Base-by-base conservation (phyloP, 2,113 vertebrate genomes). In the Chaetorhynchus papuensis region DNA sequence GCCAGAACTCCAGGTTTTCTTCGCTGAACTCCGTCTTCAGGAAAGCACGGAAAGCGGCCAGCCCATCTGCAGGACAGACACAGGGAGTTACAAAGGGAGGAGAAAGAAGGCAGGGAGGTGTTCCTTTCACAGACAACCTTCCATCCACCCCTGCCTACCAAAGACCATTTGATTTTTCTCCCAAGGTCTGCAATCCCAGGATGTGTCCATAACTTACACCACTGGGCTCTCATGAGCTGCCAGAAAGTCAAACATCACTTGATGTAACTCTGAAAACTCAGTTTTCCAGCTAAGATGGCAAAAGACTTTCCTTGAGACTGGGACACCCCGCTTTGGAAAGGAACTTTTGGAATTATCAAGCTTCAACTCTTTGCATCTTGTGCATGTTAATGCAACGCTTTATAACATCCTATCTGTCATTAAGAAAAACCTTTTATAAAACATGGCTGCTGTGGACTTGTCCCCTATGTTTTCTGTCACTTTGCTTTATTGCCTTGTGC, bases 1-100 rank as follows among this genome's bases (percentile, higher is more conserved):
- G 95, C 98, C 99, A 99, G 98, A 99, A 99, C 26, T 99, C 99
- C 63, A 99, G 97, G 98, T 99, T 99, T 97, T 99, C 99, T 96
- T 99, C 99, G 0, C 99, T 99, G 97, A 99, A 99, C 94, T 99
- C 99, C 0, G 99, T 99, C 87, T 99, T 98, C 94, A 99, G 95
- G 97, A 99, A 99, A 82, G 99, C 97, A 3, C 98, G 98, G 96
- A 99, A 99, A 31, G 99, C 98, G 2, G 98, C 98, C 94, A 99
- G 96, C 71, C 99, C 99, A 94, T 99, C 99, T 99, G 97, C 64
- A n/a, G 85, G 4, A 33, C 35, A 69, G 42, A 71, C 3, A 2
- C 3, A 8, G 66, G 53, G 24, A 54, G 75, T 68, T 54, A 60
- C n/a, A 27, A 23, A 1, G 4, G 11, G 7, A 74, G 42, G 16